Evolutionary conservation across 2,113 vertebrate species (phyloP), one percentile per base, ranked within the genome.

Genomic region (Seriola dumerili): DNA sequence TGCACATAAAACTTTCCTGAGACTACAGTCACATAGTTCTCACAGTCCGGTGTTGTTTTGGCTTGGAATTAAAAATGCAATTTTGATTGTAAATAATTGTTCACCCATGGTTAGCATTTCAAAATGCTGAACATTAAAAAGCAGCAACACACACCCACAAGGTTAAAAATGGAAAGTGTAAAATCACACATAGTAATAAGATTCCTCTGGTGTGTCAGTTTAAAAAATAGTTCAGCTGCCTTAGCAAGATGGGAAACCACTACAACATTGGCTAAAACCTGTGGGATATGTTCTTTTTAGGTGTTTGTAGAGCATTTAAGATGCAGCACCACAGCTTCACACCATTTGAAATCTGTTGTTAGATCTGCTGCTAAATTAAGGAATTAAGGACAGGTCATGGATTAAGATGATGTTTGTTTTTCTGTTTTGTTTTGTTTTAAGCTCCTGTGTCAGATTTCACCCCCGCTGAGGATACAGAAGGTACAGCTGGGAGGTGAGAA

Each of bases 401-500:
- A 57, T 23, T 73, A 38, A 34, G 16, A 25, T 23, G 6, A 72
- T 44, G 17, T 57, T 70, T 72, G 38, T 69, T 40, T 0, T 14
- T 50, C 32, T 58, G 19, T 50, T 55, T 16, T 29, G 25, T 0
- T 52, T n/a, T 19, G 7, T 67, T 74, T 79, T 72, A 21, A 85
- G 85, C 38, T 55, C 52, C 81, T 38, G 64, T 70, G 13, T 72
- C 74, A 79, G 87, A 89, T 80, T 21, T 23, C 4, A 5, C 40
- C 54, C 32, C 78, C n/a, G 17, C 6, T 50, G 90, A 88, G 34
- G 83, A 85, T 8, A 3, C 59, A 13, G 57, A 90, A 54, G 17
- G 29, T 61, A 40, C 52, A 63, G 14, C n/a, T 73, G 78, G 88
- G 64, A 91, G 87, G 94, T 94, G 57, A 90, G 59, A 4, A 13